Evolutionary conservation across 2,888 invertebrate species (phyloP).

Genomic region (Dryobotodes eremita): DNA sequence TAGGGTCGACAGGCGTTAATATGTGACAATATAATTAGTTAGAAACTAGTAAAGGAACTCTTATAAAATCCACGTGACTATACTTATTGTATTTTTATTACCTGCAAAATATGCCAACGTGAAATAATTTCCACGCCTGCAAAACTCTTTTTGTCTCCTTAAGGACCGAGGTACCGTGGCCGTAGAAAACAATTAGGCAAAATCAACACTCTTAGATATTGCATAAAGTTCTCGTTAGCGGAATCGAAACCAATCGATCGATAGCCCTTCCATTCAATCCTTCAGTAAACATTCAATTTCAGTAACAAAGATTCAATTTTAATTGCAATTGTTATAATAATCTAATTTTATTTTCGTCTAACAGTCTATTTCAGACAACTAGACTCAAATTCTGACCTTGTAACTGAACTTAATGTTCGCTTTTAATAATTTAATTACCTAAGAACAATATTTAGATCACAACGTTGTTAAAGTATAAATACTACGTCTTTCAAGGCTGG

Average conservation of each 20-base stretch:
- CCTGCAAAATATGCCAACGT: neutral
- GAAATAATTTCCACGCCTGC: neutral
- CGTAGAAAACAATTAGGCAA: neutral
- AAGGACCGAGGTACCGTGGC: neutral
- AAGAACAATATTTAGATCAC: constrained; percentile 45
- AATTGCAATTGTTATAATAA: neutral
- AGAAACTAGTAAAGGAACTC: too few relatives aligned
- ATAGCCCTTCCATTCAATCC: neutral
- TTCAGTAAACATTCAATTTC: neutral
- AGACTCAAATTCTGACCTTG: constrained; percentile 20
- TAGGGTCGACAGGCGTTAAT: neutral
- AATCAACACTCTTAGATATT: neutral
- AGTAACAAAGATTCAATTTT: neutral
- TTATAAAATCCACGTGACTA: neutral
- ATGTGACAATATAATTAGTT: neutral
- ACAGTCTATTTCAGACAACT: constrained; percentile 11
- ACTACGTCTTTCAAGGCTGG: constrained; percentile 29
- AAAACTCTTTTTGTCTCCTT: neutral
- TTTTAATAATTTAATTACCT: constrained; percentile 30
- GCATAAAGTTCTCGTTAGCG: neutral
- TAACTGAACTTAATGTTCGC: constrained; percentile 14
- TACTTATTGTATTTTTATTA: neutral
- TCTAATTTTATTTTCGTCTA: neutral
- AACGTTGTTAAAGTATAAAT: constrained; percentile 53
- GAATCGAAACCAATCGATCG: neutral